These are phyloP conservation scores for Chirona hameri DNA, from an alignment of 2,888 invertebrate genomes.

Conservation along the genomic window DNA sequence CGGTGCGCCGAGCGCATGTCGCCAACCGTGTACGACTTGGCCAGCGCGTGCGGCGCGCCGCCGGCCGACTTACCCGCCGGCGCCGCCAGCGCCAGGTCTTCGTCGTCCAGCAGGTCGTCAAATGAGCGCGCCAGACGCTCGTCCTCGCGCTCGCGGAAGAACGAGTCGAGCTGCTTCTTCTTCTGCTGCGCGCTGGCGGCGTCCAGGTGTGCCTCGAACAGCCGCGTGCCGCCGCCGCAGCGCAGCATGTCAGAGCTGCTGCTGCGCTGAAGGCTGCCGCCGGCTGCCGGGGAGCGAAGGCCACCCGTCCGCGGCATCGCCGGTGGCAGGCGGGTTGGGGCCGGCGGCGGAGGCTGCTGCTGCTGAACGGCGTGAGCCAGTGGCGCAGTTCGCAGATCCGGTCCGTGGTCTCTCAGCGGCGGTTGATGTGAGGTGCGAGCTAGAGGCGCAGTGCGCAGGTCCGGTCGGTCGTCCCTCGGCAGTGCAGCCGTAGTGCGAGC, in stretches of 20 bases:
- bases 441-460: no score
- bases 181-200: neutral
- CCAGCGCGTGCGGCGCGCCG: neutral
- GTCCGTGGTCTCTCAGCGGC: no score
- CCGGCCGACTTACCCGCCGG: conserved; percentile 3
- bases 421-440: no score
- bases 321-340: conserved; percentile 32
- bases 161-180: neutral
- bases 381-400: no score
- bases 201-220: neutral
- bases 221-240: neutral
- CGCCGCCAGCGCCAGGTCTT: neutral
- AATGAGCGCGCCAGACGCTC: conserved; percentile 1
- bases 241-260: conserved; percentile 24
- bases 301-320: conserved; percentile 33
- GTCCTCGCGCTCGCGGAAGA: conserved; percentile 23
- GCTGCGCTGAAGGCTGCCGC: conserved; percentile 35
- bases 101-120: conserved; percentile 2
- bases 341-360: conserved; percentile 31
- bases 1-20: neutral
- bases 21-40: conserved; percentile 2
- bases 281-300: conserved; percentile 34
- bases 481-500: neutral
- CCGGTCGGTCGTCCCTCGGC: no score
- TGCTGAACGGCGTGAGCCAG: no score